Evolutionary conservation across 2,113 vertebrate species (phyloP), one percentile per base, ranked within the genome.

Genomic region (Grammomys surdaster): DNA sequence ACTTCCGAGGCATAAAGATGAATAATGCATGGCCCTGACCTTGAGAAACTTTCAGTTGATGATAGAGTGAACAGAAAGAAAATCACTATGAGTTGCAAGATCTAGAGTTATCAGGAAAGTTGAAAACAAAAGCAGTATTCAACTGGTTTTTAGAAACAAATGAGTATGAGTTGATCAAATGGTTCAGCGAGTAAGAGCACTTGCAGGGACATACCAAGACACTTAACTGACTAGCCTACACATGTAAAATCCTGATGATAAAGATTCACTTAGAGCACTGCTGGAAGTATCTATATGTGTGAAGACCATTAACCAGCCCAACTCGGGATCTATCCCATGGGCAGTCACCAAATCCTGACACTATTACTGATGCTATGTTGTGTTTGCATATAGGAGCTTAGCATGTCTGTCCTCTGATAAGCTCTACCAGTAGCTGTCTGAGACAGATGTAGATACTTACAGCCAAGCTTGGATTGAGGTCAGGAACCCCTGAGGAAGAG

Each of bases 11-110:
- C 48, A 17, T 58, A 43, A 67, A 58, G 54, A 82, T 82, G 85
- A 92, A 70, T 86, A 82, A 70, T 72, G 5, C 26, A 75, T 89
- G 58, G 20, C 5, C 8, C 31, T 63, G 26, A 1, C 1, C 73
- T 90, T 88, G 48, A 95, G 81, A 6, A 95, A 88, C 26, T 73
- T 58, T 73, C 0, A 72, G 93, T 60, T 46, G 36, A 76, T 77
- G n/a, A 36, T 20, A 88, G n/a, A 60, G 24, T 88, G 31, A 28
- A 16, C 31, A 69, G 31, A 90, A 65, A 90, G 72, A 84, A 13
- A 73, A 60, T 36, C 48, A 7, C 7, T 26, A 14, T 72, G 10
- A n/a, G 31, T 81, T 10, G 1, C 75, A 33, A 17, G 11, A 77
- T 40, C 24, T 88, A 24, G 9, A 51, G 7, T 58, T 72, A 86